A percentile compares a stretch with the other conserved stretches of the same genome.
Conservation (phyloP, 2,113 vertebrate species). For the Melozone crissalis region DNA sequence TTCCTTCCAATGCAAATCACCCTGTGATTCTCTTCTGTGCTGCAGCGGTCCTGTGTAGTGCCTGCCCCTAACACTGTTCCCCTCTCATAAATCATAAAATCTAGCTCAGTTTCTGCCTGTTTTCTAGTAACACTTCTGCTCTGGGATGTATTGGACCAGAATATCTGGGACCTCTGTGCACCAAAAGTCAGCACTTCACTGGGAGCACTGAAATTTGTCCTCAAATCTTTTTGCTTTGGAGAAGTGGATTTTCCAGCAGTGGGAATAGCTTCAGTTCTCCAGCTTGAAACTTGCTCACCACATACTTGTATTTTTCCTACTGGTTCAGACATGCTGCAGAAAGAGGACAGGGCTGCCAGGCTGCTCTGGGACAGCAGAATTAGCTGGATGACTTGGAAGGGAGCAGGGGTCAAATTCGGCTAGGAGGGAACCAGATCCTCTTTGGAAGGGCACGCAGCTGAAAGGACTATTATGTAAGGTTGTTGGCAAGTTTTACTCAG, state of each 20-base stretch:
- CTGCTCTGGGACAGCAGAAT: not conserved
- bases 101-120: not conserved
- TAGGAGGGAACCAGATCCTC: not conserved
- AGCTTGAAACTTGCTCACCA: not conserved
- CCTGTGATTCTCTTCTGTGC: not conserved
- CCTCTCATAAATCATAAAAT: not conserved
- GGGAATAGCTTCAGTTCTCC: not conserved
- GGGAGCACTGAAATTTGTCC: not conserved
- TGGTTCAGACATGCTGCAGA: not conserved
- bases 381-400: not conserved
- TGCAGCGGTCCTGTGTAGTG: not conserved
- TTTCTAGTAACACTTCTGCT: not conserved
- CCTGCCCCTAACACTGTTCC: not conserved
- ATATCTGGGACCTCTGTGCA: not conserved
- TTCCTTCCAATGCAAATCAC: not conserved
- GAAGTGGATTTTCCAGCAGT: not conserved
- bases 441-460: not conserved
- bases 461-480: constrained; percentile 13
- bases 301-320: not conserved
- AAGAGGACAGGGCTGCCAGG: not conserved
- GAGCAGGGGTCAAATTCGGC: not conserved
- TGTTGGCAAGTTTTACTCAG: not conserved
- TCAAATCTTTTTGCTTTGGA: not conserved
- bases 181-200: not conserved
- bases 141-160: not conserved